These are phyloP conservation scores for Diploscapter pachys DNA, from an alignment of 1,140 invertebrate genomes.

Conservation along the genomic window DNA sequence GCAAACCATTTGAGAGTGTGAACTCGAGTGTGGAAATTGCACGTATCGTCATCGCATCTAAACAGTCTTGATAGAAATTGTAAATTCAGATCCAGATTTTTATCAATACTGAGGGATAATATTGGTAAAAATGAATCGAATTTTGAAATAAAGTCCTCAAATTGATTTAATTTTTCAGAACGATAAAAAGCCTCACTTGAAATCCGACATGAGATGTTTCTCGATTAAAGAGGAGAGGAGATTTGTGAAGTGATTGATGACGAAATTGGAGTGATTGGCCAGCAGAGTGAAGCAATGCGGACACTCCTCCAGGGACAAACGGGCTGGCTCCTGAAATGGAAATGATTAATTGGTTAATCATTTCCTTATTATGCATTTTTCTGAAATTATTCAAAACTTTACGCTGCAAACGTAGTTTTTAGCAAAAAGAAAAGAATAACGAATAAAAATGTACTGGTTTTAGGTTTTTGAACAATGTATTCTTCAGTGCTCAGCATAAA, in stretches of 20 bases:
- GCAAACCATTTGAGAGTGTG: slow-evolving; percentile 21
- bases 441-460: too few relatives aligned
- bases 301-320: slow-evolving; percentile 30
- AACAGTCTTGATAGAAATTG: neutral
- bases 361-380: neutral
- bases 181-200: slow-evolving; percentile 10
- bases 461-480: too few relatives aligned
- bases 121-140: neutral
- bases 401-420: neutral
- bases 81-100: neutral
- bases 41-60: slow-evolving; percentile 35
- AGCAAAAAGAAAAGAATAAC: too few relatives aligned
- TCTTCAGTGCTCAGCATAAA: too few relatives aligned
- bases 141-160: neutral
- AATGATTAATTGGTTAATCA: neutral
- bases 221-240: slow-evolving; percentile 4
- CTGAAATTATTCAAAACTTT: slow-evolving; percentile 5
- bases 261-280: neutral
- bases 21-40: slow-evolving; percentile 26
- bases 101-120: too few relatives aligned
- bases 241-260: slow-evolving; percentile 21
- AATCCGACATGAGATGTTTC: slow-evolving; percentile 15
- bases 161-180: too few relatives aligned
- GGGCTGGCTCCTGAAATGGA: slow-evolving; percentile 2
- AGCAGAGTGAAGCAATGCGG: slow-evolving; percentile 18